Base-by-base conservation (phyloP, 2,797 vertebrate species). In the Pagetopsis macropterus region DNA sequence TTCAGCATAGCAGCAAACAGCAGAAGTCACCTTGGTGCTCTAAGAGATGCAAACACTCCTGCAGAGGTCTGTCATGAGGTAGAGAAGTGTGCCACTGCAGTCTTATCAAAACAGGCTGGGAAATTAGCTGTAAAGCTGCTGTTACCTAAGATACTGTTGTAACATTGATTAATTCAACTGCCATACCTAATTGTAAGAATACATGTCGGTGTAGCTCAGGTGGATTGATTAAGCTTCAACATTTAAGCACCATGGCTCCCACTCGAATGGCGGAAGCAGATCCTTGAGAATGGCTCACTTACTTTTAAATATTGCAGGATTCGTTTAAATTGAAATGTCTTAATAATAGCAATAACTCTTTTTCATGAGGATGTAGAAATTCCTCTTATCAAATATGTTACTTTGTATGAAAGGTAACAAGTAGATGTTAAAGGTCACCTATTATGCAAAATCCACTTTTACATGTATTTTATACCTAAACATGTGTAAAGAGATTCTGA, bases 11-110 rank as follows among this genome's bases (percentile, higher is more conserved):
- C 82, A 23, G 84, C 72, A 33, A 73, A 67, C 77, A 76, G 78
- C 72, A 88, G 73, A 72, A 88, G 87, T 93, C 89, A 91, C 85
- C 86, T 92, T 91, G 88, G 83, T 72, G 78, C 80, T 78, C 54
- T 55, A 58, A 74, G 72, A 87, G 84, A 87, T 82, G 84, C 70
- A 78, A 83, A 79, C 77, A 31, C 75, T 78, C 43, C 68, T 83
- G 77, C 54, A 71, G 67, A 86, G 55, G 43, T 21, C 70, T 76
- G 84, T 70, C 68, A 68, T 73, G 56, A 76, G 41, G 65, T 41
- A 12, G 60, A 68, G 46, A 75, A 52, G 31, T 85, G 72, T 79
- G 69, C 72, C 65, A 52, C 82, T 81, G 65, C 72, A 72, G 72
- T 31, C 61, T 31, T 52, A 71, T 70, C 65, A 33, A 45, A 81